A percentile compares a stretch with the other conserved stretches of the same genome.
These are phyloP conservation scores for Ascidia mentula DNA, from an alignment of 23 tunicate genomes.

Conservation along the genomic window DNA sequence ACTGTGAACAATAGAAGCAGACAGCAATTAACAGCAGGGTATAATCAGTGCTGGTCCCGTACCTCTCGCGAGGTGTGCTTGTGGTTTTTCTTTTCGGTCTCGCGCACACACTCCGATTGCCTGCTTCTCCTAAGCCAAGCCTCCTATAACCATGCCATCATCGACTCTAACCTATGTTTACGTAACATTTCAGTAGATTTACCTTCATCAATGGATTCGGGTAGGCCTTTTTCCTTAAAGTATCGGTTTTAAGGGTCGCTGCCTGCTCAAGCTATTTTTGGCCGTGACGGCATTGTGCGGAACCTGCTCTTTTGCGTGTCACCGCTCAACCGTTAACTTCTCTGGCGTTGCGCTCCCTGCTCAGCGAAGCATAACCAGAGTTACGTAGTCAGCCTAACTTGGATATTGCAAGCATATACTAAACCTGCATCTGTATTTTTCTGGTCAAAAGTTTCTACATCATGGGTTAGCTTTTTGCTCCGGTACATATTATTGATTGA, in stretches of 20 bases:
- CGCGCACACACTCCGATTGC: background rate
- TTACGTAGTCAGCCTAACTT: background rate
- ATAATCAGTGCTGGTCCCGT: slow-evolving; percentile 17
- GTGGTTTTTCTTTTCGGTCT: slow-evolving; percentile 14
- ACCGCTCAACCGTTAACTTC: background rate
- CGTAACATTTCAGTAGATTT: slow-evolving; percentile 1
- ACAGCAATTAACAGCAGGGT: slow-evolving; percentile 2
- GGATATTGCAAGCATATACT: slow-evolving; percentile 1
- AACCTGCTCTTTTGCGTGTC: background rate
- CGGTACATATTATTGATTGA: too few relatives aligned
- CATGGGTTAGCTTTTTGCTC: too few relatives aligned
- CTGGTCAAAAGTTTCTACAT: too few relatives aligned
- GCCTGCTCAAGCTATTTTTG: slow-evolving; percentile 15
- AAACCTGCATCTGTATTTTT: background rate
- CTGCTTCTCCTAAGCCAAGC: slow-evolving; percentile 11
- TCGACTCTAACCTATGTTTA: background rate
- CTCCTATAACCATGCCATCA: background rate
- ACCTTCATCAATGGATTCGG: background rate
- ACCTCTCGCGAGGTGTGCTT: slow-evolving; percentile 11
- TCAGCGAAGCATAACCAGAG: background rate
- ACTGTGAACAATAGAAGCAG: slow-evolving; percentile 24
- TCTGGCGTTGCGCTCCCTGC: slow-evolving; percentile 8
- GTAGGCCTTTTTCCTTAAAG: background rate
- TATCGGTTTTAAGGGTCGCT: background rate
- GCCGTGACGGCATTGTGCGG: slow-evolving; percentile 13